Evolutionary conservation across 2,888 invertebrate species (phyloP), one percentile per base, ranked within the genome.

Genomic region (Linyphia triangularis): DNA sequence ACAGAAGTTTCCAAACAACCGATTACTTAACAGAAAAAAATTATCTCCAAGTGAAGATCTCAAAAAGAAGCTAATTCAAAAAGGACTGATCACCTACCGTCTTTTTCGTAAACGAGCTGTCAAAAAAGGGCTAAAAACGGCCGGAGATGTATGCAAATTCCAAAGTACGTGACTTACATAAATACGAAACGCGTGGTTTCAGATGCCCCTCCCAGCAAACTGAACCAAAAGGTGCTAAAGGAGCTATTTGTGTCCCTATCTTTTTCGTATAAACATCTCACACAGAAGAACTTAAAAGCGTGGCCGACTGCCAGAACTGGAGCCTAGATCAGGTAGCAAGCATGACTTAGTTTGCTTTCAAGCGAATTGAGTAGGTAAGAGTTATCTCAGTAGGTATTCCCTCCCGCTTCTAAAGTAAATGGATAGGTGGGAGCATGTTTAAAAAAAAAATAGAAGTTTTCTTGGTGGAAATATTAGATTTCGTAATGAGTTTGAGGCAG

Each of bases 201-300:
- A 30, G 24, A 19, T 63, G 59, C 33, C 30, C 37, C 28, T 22
- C 37, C 33, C 33, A 26, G 77, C 85, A 69, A 69, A 88, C 28
- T 67, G 67, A 73, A 73, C 73, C 73, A 59, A 63, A 61, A 86
- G 51, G 75, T 75, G 63, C 79, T 79, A 73, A 86, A 73, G 79
- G 67, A 88, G 81, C 69, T 88, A 88, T 88, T 88, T 88, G 75
- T 28, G 75, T 88, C 85, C 70, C 70, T 13, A 78, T 81, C 67
- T 59, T 51, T 43, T 37, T 51, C 57, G 77, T 37, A 72, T 72
- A 79, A 57, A 57, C 43, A 28, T 28, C 37, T 33, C 19, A 51
- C 22, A 77, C 78, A 78, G 57, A 33, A 30, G 51, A 70, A 70
- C 40, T 70, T 70, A 67, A 78, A 51, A 63, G 63, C 59, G 63